Evolutionary conservation across 2,797 vertebrate genomes (phyloP).

Genomic region (Champsocephalus gunnari): DNA sequence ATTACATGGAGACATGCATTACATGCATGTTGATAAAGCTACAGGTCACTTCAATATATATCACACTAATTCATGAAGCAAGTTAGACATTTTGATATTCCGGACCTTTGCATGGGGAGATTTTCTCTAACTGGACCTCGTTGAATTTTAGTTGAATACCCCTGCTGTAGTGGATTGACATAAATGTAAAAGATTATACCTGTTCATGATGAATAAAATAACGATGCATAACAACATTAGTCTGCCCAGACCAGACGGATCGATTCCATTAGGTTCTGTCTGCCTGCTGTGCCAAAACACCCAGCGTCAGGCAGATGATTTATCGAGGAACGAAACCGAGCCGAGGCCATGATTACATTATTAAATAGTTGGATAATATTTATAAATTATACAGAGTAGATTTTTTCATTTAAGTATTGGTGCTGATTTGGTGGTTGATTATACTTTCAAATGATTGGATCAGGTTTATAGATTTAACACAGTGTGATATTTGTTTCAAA

Average conservation of each 20-base stretch:
- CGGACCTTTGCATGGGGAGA: too few species aligned
- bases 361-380: slow-evolving; percentile 32
- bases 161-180: not conserved
- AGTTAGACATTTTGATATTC: too few species aligned
- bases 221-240: not conserved
- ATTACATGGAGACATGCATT: too few species aligned
- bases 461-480: slow-evolving; percentile 23
- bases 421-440: slow-evolving; percentile 21
- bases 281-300: slow-evolving; percentile 33
- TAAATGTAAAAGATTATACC: not conserved
- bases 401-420: slow-evolving; percentile 10
- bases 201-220: slow-evolving; percentile 10
- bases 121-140: too few species aligned
- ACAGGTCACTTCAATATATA: too few species aligned
- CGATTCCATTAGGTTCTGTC: not conserved
- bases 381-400: slow-evolving; percentile 19
- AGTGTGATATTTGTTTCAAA: not conserved
- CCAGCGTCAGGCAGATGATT: slow-evolving; percentile 32
- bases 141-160: too few species aligned
- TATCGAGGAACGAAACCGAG: not conserved
- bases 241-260: slow-evolving; percentile 16
- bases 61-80: too few species aligned
- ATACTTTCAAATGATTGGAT: slow-evolving; percentile 14
- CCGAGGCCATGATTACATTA: slow-evolving; percentile 24
- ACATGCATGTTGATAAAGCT: too few species aligned